Evolutionary conservation across 2,113 vertebrate genomes (phyloP).

Genomic region (Callocephalon fimbriatum): DNA sequence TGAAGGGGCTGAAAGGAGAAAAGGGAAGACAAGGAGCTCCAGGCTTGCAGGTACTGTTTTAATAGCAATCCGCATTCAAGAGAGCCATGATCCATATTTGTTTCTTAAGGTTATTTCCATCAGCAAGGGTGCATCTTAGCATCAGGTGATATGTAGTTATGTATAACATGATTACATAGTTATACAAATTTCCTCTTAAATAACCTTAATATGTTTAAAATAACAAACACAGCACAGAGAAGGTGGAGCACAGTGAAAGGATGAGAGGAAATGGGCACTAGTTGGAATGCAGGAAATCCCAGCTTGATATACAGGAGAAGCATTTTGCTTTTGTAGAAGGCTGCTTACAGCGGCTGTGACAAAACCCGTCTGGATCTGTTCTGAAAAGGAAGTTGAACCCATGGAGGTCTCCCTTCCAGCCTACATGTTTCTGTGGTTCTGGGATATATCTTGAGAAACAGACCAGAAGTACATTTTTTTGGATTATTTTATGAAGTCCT

Average conservation of each 20-base stretch:
- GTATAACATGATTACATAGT: background rate
- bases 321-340: background rate
- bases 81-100: background rate
- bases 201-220: background rate
- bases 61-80: background rate
- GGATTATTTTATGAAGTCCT: background rate
- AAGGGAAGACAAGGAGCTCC: constrained; percentile 84
- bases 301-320: background rate
- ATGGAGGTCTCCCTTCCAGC: background rate
- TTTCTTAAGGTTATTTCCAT: background rate
- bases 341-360: background rate
- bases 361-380: background rate
- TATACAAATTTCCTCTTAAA: background rate
- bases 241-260: background rate
- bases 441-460: background rate
- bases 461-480: background rate
- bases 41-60: constrained; percentile 82
- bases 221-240: background rate
- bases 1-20: constrained; percentile 84
- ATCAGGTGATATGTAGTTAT: background rate
- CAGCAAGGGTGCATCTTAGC: background rate
- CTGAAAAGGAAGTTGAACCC: background rate
- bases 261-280: background rate
- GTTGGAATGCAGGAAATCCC: background rate
- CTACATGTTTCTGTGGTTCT: background rate